phyloP scores from a whole-genome alignment of 2,888 invertebrate species.

The Tetheella fluctuosa region DNA sequence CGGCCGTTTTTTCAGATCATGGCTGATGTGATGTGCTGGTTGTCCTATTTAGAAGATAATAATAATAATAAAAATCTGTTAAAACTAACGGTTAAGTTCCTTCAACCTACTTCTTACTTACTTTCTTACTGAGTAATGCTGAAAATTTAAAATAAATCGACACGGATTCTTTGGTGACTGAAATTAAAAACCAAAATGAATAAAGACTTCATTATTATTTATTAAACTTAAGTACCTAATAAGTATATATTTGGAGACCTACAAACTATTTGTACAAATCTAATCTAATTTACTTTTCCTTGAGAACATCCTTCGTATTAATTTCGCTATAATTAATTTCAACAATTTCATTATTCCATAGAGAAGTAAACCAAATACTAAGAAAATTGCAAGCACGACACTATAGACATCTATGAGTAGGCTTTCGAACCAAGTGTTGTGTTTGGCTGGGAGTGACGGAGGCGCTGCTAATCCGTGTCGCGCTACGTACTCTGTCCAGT shows the following conservation, averaged over 20 bases:
- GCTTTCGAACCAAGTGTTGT: constrained; percentile 52
- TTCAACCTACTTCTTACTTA: no score
- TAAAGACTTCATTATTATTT: background rate
- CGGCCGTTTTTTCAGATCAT: background rate
- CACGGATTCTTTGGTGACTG: no score
- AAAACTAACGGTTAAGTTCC: no score
- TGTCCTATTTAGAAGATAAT: background rate
- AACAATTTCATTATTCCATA: constrained; percentile 40
- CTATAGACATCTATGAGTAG: constrained; percentile 61
- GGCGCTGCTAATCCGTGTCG: constrained; percentile 67
- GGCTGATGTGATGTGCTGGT: background rate
- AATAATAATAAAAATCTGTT: no score
- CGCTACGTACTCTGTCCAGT: constrained; percentile 86
- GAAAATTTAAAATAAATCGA: background rate
- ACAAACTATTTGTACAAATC: background rate
- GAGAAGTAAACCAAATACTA: constrained; percentile 35
- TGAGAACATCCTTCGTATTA: constrained; percentile 27
- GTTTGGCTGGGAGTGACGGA: constrained; percentile 50
- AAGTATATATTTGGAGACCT: background rate
- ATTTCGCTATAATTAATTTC: constrained; percentile 30
- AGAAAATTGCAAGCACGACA: constrained; percentile 40
- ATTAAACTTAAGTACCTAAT: background rate
- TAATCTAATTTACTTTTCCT: constrained; percentile 46
- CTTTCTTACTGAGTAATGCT: no score
- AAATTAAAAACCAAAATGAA: background rate